Evolutionary conservation across 1,140 invertebrate genomes (phyloP).

Genomic region (Drosophila arizonae): DNA sequence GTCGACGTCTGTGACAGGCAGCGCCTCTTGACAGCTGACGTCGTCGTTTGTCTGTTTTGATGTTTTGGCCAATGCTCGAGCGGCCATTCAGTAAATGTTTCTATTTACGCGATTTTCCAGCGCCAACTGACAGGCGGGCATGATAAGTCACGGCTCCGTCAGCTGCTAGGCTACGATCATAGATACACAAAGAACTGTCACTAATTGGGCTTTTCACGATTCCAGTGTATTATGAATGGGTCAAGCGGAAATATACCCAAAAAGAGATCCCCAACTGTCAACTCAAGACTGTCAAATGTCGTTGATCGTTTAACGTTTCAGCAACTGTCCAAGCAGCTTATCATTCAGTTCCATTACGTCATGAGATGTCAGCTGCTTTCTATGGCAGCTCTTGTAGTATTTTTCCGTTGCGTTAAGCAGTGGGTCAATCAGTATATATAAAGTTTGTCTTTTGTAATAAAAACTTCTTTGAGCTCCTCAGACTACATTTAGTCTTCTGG

Average conservation of each 20-base stretch:
- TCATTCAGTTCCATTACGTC: too few relatives aligned
- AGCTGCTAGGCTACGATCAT: background rate
- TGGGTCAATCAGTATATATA: background rate
- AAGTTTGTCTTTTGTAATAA: too few relatives aligned
- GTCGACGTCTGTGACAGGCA: background rate
- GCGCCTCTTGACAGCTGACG: conserved; percentile 8
- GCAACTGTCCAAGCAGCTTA: too few relatives aligned
- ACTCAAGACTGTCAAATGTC: background rate
- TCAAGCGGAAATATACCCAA: background rate
- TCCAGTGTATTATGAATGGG: background rate
- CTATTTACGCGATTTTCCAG: background rate
- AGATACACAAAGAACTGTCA: background rate
- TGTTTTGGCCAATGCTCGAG: background rate
- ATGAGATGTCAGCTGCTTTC: too few relatives aligned
- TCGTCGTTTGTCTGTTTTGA: conserved; percentile 3
- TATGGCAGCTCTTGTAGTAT: background rate
- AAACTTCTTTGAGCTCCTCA: too few relatives aligned
- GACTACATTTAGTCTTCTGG: too few relatives aligned
- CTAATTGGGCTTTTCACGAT: background rate
- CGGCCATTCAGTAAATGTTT: background rate
- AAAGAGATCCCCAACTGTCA: background rate
- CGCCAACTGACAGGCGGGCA: background rate
- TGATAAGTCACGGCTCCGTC: background rate
- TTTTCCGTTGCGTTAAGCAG: background rate
- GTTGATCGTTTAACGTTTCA: background rate